Conservation (phyloP, 2,888 invertebrate genomes). For the Campoplex capitator region DNA sequence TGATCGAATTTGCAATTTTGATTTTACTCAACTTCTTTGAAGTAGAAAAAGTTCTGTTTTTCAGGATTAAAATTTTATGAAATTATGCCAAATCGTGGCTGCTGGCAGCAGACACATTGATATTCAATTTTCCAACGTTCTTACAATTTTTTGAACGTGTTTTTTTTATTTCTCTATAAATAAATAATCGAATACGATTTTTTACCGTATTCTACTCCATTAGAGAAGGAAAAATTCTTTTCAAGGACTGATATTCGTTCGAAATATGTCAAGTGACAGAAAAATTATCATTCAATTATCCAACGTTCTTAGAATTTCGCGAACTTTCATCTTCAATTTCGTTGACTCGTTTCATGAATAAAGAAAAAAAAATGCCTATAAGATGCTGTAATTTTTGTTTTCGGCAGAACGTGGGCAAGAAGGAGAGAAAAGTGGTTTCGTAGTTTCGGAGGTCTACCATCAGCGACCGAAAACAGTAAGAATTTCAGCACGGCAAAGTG, state of each 20-base stretch:
- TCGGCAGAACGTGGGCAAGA: slow-evolving; percentile 75
- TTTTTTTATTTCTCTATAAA: background rate
- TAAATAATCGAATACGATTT: too few species aligned
- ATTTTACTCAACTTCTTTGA: background rate
- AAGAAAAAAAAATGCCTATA: background rate
- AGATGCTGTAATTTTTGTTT: background rate
- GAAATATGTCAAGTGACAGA: too few species aligned
- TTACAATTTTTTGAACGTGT: background rate
- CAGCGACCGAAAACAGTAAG: slow-evolving; percentile 70
- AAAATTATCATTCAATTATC: background rate
- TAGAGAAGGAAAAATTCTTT: too few species aligned
- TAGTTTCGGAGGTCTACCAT: slow-evolving; percentile 72
- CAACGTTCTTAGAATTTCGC: background rate
- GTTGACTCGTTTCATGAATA: background rate
- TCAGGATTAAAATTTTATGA: background rate
- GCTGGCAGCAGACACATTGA: background rate
- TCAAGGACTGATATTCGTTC: too few species aligned
- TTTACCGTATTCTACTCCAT: too few species aligned
- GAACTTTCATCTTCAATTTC: background rate
- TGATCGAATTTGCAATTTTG: background rate
- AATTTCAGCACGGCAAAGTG: slow-evolving; percentile 78
- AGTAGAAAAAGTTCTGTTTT: background rate
- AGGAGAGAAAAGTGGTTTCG: slow-evolving; percentile 78
- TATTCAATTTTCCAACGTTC: background rate
- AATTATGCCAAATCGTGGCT: background rate